Evolutionary conservation across 2,797 vertebrate species (phyloP), one percentile per base, ranked within the genome.

Genomic region (Gouania willdenowi): DNA sequence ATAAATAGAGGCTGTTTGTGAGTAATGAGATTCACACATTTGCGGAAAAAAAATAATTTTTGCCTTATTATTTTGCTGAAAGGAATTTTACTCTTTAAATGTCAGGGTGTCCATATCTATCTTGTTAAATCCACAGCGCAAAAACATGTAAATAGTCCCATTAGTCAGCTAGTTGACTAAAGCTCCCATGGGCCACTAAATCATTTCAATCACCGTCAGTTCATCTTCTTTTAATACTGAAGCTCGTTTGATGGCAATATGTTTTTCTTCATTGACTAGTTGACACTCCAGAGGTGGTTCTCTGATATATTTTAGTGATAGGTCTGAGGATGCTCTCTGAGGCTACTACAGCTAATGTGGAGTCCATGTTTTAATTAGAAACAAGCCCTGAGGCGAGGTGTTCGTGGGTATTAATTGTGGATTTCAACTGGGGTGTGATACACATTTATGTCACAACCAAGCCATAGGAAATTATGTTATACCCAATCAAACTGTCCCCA

Each of bases 281-380:
- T 75, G 53, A 66, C 60, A 74, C 75, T 65, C 49, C 48, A 38
- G 66, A 48, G 46, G 42, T 74, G 55, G 50, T 58, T 63, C 52
- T 26, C 36, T 46, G 59, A 60, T 61, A 55, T 8, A 1, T 32
- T 36, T 18, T 7, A 35, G 38, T 55, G 60, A 70, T 63, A 29
- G 54, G 65, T 57, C 58, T 51, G 26, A 4, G 40, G 61, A 49
- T 41, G 46, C 40, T 69, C 39, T 66, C 34, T 28, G 61, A 71
- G 37, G n/a, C n/a, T n/a, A n/a, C n/a, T n/a, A 36, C 19, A 59
- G 59, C 57, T 41, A 28, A 61, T 69, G 44, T 69, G 33, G 28
- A 54, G 41, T 62, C 30, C 33, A 34, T 71, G 55, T 71, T 47
- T 77, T 76, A 80, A 78, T 79, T 52, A 73, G 42, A 36, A 56